A percentile compares a stretch with the other conserved stretches of the same genome.
These are phyloP conservation scores for Diuraphis noxia DNA, from an alignment of 1,140 invertebrate genomes.

Conservation along the genomic window DNA sequence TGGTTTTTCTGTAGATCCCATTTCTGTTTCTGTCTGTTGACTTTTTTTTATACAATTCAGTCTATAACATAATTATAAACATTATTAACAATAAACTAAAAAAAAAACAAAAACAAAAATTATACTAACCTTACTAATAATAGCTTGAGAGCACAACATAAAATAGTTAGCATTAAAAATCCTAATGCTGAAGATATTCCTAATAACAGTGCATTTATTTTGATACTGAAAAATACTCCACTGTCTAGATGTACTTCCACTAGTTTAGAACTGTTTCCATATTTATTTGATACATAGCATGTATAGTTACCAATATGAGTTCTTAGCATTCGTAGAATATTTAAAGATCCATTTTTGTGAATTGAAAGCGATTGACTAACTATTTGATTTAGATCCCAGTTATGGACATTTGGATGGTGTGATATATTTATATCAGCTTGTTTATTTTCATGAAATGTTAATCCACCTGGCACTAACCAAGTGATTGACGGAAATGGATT, in stretches of 20 bases:
- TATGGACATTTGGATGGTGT: slow-evolving; percentile 68
- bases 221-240: slow-evolving; percentile 77
- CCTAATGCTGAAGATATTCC: slow-evolving; percentile 76
- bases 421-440: slow-evolving; percentile 72
- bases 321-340: slow-evolving; percentile 69
- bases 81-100: slow-evolving; percentile 14
- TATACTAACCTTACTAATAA: slow-evolving; percentile 71
- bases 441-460: slow-evolving; percentile 64
- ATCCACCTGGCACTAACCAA: slow-evolving; percentile 79
- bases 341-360: slow-evolving; percentile 69
- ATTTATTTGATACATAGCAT: slow-evolving; percentile 82
- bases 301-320: slow-evolving; percentile 85
- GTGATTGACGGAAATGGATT: slow-evolving; percentile 78
- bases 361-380: slow-evolving; percentile 51
- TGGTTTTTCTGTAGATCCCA: neutral
- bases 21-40: slow-evolving; percentile 3
- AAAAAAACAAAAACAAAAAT: slow-evolving; percentile 54
- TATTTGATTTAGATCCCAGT: slow-evolving; percentile 61
- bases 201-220: slow-evolving; percentile 80
- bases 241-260: slow-evolving; percentile 75
- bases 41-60: slow-evolving; percentile 41
- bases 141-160: slow-evolving; percentile 74
- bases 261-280: slow-evolving; percentile 74
- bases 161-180: slow-evolving; percentile 78
- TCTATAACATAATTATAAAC: slow-evolving; percentile 25